These are phyloP conservation scores for Tylochromis polylepis DNA, from an alignment of 2,113 vertebrate species.

Conservation along the genomic window DNA sequence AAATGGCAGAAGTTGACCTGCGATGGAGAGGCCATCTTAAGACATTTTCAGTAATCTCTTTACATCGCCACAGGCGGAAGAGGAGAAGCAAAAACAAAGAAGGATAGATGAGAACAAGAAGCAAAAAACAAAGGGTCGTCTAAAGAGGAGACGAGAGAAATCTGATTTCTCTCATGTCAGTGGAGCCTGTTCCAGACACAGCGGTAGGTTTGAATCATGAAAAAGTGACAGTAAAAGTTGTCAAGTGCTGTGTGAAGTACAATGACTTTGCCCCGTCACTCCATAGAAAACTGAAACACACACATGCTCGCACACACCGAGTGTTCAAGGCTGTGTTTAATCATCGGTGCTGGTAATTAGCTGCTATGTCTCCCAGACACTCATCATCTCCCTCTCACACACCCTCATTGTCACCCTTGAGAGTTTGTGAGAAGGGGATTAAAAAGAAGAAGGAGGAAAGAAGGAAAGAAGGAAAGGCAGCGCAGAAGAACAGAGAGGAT, in stretches of 20 bases:
- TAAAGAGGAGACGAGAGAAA: background rate
- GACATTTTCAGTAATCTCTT: constrained; percentile 22
- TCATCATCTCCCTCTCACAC: constrained; percentile 26
- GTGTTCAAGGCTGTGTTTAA: constrained; percentile 6
- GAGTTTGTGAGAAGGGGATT: background rate
- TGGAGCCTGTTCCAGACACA: background rate
- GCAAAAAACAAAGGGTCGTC: background rate
- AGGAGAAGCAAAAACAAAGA: background rate
- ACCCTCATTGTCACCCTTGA: background rate
- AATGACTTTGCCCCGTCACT: background rate
- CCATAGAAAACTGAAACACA: background rate
- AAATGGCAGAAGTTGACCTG: constrained; percentile 33
- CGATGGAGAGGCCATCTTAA: background rate
- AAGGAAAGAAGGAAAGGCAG: background rate
- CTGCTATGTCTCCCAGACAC: constrained; percentile 15
- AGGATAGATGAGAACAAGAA: background rate
- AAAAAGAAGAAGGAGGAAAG: background rate
- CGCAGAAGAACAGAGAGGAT: background rate
- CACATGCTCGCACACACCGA: background rate
- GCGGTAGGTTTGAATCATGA: background rate
- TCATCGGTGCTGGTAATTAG: constrained; percentile 47
- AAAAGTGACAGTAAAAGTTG: background rate
- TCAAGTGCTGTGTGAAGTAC: background rate
- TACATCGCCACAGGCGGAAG: background rate
- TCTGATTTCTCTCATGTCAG: background rate